These are phyloP conservation scores for Moxostoma hubbsi DNA, from an alignment of 2,797 vertebrate genomes.

Conservation along the genomic window DNA sequence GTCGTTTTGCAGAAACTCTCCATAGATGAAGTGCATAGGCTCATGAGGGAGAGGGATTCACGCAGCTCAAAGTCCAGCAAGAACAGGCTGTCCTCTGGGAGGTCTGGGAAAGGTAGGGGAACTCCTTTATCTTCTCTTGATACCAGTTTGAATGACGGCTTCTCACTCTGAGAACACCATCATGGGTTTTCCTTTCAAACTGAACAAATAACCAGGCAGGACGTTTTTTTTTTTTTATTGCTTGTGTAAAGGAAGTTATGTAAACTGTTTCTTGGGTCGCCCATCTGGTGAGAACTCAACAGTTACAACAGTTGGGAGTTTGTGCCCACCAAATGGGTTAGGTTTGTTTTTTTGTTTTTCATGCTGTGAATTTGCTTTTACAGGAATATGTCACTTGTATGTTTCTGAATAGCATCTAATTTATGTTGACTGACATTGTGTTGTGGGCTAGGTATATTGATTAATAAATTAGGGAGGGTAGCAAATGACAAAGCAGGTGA, in stretches of 20 bases:
- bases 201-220: neutral
- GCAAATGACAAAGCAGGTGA: too few relatives aligned
- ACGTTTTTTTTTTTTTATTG: neutral
- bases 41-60: slow-evolving; percentile 89
- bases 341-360: neutral
- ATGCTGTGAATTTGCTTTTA: neutral
- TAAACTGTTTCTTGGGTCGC: neutral
- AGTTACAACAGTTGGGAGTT: neutral
- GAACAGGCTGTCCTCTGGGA: slow-evolving; percentile 86
- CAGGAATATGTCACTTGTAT: neutral
- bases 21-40: slow-evolving; percentile 93
- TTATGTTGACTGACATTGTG: too few relatives aligned
- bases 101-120: slow-evolving; percentile 89
- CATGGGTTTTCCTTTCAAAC: neutral
- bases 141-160: neutral
- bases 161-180: neutral
- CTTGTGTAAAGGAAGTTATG: neutral
- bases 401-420: neutral
- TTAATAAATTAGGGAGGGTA: too few relatives aligned
- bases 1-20: slow-evolving; percentile 96
- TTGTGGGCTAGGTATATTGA: too few relatives aligned
- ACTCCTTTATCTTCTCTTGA: neutral
- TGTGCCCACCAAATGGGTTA: neutral
- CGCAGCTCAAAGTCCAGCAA: slow-evolving; percentile 87
- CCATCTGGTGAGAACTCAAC: neutral